Evolutionary conservation across 2,888 invertebrate genomes (phyloP).

Genomic region (Oithona nana): DNA sequence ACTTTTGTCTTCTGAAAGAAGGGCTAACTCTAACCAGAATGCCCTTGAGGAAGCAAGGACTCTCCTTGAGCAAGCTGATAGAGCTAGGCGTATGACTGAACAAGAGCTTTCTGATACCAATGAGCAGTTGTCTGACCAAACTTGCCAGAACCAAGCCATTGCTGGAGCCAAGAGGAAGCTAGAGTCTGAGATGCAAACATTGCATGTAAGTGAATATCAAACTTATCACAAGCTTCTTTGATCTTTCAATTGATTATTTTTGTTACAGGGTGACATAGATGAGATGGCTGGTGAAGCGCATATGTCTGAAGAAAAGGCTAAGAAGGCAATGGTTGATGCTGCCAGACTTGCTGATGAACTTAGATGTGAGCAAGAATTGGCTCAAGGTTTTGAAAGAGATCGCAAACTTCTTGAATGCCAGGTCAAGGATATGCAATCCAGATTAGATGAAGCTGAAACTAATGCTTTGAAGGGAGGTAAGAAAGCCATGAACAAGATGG

Average conservation of each 20-base stretch:
- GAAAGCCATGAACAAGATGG: constrained; percentile 37
- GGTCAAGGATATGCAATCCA: constrained; percentile 23
- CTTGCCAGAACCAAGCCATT: constrained; percentile 78
- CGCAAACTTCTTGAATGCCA: constrained; percentile 12
- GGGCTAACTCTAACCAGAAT: constrained; percentile 88
- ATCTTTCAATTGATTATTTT: not conserved
- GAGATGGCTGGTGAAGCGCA: constrained; percentile 96
- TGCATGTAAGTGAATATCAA: constrained; percentile 48
- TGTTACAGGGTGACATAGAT: constrained; percentile 65
- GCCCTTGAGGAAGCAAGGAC: constrained; percentile 95
- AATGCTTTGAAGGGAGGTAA: constrained; percentile 38
- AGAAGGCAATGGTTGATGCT: constrained; percentile 97
- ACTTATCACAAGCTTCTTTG: not conserved
- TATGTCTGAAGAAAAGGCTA: constrained; percentile 95
- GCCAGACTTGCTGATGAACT: constrained; percentile 95
- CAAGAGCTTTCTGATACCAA: constrained; percentile 91
- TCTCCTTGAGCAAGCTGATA: constrained; percentile 90
- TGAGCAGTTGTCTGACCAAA: constrained; percentile 90
- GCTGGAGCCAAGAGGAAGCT: constrained; percentile 97
- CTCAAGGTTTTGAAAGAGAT: constrained; percentile 14
- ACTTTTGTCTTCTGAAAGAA: constrained; percentile 87
- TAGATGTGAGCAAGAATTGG: constrained; percentile 23
- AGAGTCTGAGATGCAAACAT: constrained; percentile 90
- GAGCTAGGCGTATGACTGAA: constrained; percentile 91
- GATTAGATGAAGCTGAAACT: constrained; percentile 38